phyloP scores from a whole-genome alignment of 2,797 vertebrate species.

The Avahi laniger region DNA sequence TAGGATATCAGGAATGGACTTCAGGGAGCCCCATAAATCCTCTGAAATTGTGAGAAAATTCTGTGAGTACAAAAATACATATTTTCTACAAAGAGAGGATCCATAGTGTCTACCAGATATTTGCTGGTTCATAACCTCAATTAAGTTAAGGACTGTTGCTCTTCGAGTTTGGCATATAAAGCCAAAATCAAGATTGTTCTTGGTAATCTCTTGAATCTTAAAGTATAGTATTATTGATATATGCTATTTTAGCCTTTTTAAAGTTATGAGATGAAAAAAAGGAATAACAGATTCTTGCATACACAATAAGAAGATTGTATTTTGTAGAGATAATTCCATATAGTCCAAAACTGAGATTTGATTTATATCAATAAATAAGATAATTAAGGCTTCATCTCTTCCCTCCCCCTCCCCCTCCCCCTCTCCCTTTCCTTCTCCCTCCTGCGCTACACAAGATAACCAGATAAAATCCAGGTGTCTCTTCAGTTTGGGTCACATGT shows the following conservation, averaged over 20 bases:
- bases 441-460: not conserved
- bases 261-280: not conserved
- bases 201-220: conserved; percentile 5
- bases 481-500: not conserved
- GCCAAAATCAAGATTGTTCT: conserved; percentile 30
- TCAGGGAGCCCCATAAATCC: not conserved
- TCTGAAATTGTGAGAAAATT: conserved; percentile 16
- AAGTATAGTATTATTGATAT: not conserved
- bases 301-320: not conserved
- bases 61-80: not conserved
- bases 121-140: not conserved
- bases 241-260: not conserved
- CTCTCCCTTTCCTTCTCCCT: too few species aligned
- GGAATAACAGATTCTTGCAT: not conserved
- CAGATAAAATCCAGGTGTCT: not conserved
- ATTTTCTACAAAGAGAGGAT: not conserved
- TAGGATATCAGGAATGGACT: not conserved
- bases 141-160: conserved; percentile 19
- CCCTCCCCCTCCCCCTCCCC: accelerated
- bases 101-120: not conserved
- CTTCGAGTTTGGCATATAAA: not conserved
- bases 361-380: not conserved
- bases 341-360: not conserved
- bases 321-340: not conserved
- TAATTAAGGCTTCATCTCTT: not conserved